Base-by-base conservation (phyloP, 2,888 invertebrate genomes). In the Protodeltote pygarga region DNA sequence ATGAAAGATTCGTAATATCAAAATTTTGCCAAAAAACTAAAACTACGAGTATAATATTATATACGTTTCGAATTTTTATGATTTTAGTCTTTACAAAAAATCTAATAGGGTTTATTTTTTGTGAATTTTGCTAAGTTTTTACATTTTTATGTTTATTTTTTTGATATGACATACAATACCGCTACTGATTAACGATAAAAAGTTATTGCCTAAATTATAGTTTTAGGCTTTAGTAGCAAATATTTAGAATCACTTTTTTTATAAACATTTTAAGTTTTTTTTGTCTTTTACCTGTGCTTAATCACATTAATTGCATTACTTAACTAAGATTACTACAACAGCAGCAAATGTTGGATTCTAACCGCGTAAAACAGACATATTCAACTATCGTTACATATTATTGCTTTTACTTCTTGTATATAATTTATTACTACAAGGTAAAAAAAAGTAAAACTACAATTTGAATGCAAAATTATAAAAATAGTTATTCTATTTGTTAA, bases 71-170 rank as follows among this genome's bases (percentile, higher is more conserved):
- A 58, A 46, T 57, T 60, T 54, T 5, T 46, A 39, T 49, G 41
- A 40, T 34, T 59, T 34, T 50, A 11, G 52, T 64, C 77, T 74
- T 72, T 74, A 76, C 72, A 79, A 81, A 79, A 79, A 76, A 75
- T 62, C 66, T 60, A 64, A 71, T 66, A 60, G 28, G 38, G 44
- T 67, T 24, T 46, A 41, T 71, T 75, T 83, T 88, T 88, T 88
- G 85, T 84, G 76, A 65, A 71, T 85, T 87, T 88, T 86, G 70
- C 77, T 76, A 77, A 45, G 51, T 83, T 88, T 88, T 88, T 82
- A 76, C 61, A 71, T 87, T 88, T 89, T 86, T 84, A 79, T 84
- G 68, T 74, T 68, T 60, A 65, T 78, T 84, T 87, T 76, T 83
- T 81, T 76, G 67, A 79, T 79, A 81, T 80, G 81, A 78, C 72